phyloP scores from a whole-genome alignment of 2,888 invertebrate species.

The Rutpela maculata region DNA sequence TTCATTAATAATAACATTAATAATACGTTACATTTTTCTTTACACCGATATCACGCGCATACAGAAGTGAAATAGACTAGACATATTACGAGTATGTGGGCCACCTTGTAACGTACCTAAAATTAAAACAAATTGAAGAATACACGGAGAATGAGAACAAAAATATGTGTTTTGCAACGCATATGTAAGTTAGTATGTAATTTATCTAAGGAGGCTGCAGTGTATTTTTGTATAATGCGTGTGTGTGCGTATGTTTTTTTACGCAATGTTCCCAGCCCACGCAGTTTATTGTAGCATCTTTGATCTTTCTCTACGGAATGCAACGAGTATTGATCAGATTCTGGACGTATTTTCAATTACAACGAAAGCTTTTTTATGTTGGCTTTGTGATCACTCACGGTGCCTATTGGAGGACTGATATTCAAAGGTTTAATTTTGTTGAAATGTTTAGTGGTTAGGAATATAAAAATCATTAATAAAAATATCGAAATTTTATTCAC shows the following conservation, averaged over 20 bases:
- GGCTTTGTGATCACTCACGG: slow-evolving; percentile 49
- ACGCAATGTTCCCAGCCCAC: slow-evolving; percentile 36
- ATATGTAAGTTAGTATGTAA: slow-evolving; percentile 59
- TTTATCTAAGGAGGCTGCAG: slow-evolving; percentile 62
- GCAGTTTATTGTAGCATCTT: slow-evolving; percentile 44
- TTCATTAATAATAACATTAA: no score
- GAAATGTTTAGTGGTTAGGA: slow-evolving; percentile 16
- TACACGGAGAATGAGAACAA: slow-evolving; percentile 57
- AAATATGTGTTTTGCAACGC: slow-evolving; percentile 63
- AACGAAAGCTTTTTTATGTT: slow-evolving; percentile 53
- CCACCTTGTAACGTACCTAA: slow-evolving; percentile 33
- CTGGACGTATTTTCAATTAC: slow-evolving; percentile 51
- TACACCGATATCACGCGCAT: no score
- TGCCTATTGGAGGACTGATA: slow-evolving; percentile 43
- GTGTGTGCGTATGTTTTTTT: slow-evolving; percentile 52
- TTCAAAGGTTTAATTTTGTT: slow-evolving; percentile 24
- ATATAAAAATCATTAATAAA: not conserved
- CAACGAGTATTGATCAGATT: slow-evolving; percentile 37
- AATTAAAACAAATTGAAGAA: slow-evolving; percentile 43
- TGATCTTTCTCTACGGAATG: slow-evolving; percentile 37
- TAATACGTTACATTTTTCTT: no score
- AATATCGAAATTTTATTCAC: no score
- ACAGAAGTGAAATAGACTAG: no score
- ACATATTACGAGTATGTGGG: not conserved
- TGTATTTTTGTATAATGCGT: slow-evolving; percentile 61